Percentiles rank a stretch among this genome's conserved stretches.
phyloP scores from a whole-genome alignment of 2,888 invertebrate species.

The Ommatoiulus sabulosus region DNA sequence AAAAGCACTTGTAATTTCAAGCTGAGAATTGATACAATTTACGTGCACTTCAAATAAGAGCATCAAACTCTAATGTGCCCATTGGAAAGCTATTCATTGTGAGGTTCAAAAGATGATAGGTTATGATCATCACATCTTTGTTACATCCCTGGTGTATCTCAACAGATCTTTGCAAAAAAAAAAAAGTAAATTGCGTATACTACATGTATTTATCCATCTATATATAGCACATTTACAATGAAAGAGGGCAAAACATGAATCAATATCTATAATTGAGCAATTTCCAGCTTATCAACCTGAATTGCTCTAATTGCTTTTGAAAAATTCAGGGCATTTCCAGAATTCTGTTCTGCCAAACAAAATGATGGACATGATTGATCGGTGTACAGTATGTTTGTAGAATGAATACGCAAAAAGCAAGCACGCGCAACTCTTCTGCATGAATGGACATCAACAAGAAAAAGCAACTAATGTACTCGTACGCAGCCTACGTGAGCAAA shows the following conservation, averaged over 20 bases:
- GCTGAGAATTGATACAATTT: no score
- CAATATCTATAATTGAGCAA: neutral
- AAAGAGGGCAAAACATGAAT: neutral
- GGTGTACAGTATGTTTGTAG: neutral
- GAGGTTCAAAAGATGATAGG: neutral
- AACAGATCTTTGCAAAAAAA: neutral
- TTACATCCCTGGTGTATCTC: neutral
- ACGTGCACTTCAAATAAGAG: no score
- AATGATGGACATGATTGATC: neutral
- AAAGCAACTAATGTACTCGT: neutral
- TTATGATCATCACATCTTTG: neutral
- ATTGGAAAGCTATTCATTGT: neutral
- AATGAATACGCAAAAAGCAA: neutral
- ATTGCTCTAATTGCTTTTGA: neutral
- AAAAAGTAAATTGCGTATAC: neutral
- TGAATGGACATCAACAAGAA: neutral
- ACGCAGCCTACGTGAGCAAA: neutral
- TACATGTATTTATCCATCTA: neutral
- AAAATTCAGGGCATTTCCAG: neutral
- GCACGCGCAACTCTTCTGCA: neutral
- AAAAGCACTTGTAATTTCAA: no score
- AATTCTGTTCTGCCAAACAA: neutral
- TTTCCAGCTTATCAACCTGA: neutral
- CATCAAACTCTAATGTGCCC: no score
- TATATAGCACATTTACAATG: no score